Percentiles rank a stretch among this genome's conserved stretches.
Conservation (phyloP, 2,888 invertebrate genomes). For the Busseola fusca region DNA sequence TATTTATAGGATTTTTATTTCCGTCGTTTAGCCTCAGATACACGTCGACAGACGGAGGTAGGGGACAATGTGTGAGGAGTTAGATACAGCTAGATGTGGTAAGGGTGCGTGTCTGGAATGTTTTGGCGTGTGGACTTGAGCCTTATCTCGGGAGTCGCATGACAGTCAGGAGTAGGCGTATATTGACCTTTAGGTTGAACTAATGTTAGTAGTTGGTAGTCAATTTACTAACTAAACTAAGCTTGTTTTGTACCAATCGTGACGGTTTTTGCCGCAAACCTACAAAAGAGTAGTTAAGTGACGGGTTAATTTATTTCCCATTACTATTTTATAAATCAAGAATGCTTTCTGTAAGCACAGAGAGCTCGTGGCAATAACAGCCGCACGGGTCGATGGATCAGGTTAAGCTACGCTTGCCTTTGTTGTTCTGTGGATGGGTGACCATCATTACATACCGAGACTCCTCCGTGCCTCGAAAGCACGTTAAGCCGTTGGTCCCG, state of each 20-base stretch:
- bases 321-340: background rate
- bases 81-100: slow-evolving; percentile 66
- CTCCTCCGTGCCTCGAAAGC: no score
- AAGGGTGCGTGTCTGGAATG: slow-evolving; percentile 34
- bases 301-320: no score
- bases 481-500: no score
- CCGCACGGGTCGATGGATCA: no score
- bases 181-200: slow-evolving; percentile 5
- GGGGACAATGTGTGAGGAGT: slow-evolving; percentile 68
- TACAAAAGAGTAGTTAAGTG: background rate
- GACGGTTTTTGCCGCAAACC: background rate
- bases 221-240: background rate
- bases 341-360: no score
- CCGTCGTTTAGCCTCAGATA: slow-evolving; percentile 84
- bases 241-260: background rate
- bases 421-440: no score
- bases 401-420: no score
- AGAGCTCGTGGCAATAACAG: no score
- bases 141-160: slow-evolving; percentile 11
- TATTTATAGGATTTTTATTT: slow-evolving; percentile 88
- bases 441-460: no score
- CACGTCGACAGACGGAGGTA: slow-evolving; percentile 73
- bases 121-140: slow-evolving; percentile 9
- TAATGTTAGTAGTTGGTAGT: background rate
- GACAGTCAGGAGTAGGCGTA: slow-evolving; percentile 7